Evolutionary conservation across 2,113 vertebrate species (phyloP).

Genomic region (Lophius piscatorius): DNA sequence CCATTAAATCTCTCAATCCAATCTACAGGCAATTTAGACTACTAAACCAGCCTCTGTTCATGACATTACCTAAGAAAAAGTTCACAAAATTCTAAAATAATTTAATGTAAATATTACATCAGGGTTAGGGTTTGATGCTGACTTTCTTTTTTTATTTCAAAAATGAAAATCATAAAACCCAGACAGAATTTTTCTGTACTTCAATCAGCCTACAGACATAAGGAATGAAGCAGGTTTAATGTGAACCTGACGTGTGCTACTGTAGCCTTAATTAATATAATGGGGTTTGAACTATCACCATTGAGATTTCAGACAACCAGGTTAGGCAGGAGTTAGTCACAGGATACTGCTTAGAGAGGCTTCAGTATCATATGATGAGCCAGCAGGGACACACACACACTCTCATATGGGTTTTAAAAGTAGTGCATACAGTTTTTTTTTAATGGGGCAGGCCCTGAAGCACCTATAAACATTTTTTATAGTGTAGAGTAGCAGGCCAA

Average conservation of each 20-base stretch:
- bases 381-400: constrained; percentile 40
- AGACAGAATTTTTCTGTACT: constrained; percentile 26
- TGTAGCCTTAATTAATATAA: constrained; percentile 2
- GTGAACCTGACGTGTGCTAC: not conserved
- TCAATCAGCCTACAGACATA: constrained; percentile 3
- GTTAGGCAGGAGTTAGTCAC: constrained; percentile 57
- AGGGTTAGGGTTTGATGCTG: not conserved
- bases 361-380: constrained; percentile 56
- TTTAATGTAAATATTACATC: too few relatives aligned
- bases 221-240: constrained; percentile 7
- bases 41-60: too few relatives aligned
- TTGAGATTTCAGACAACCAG: constrained; percentile 20
- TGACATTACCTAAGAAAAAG: too few relatives aligned
- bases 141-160: not conserved
- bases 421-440: constrained; percentile 20
- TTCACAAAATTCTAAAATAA: too few relatives aligned
- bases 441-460: constrained; percentile 38
- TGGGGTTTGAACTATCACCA: constrained; percentile 9
- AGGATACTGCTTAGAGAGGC: constrained; percentile 54
- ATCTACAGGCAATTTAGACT: too few relatives aligned
- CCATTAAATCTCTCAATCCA: too few relatives aligned
- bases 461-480: constrained; percentile 7
- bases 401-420: constrained; percentile 12
- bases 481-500: too few relatives aligned
- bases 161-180: not conserved